phyloP scores from a whole-genome alignment of 2,888 invertebrate genomes.

The Zele albiditarsus region DNA sequence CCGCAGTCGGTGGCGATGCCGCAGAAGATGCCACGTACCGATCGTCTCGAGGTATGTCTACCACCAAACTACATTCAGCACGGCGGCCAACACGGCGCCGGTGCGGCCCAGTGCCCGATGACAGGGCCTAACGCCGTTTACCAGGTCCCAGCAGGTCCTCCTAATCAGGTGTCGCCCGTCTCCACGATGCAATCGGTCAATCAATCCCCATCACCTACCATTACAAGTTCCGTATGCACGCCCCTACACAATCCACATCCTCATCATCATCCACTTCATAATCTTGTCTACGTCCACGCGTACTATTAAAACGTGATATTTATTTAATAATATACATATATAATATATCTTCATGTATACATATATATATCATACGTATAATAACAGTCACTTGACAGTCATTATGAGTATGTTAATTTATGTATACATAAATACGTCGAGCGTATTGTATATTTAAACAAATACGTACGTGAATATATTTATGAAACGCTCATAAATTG shows the following conservation, averaged over 20 bases:
- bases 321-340: conserved; percentile 21
- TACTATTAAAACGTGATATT: conserved; percentile 62
- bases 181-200: conserved; percentile 72
- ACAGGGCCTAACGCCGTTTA: conserved; percentile 61
- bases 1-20: conserved; percentile 90
- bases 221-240: conserved; percentile 64
- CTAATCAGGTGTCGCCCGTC: conserved; percentile 71
- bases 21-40: conserved; percentile 95
- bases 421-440: conserved; percentile 1
- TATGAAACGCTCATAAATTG: neutral
- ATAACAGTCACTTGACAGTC: conserved; percentile 1
- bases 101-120: conserved; percentile 69
- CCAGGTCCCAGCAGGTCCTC: conserved; percentile 69
- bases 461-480: neutral
- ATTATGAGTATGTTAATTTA: conserved; percentile 4
- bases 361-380: neutral
- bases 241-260: conserved; percentile 66
- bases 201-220: conserved; percentile 69
- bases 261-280: conserved; percentile 69
- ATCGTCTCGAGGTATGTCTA: conserved; percentile 94
- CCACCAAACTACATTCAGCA: conserved; percentile 70
- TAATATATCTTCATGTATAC: conserved; percentile 10
- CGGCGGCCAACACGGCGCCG: conserved; percentile 67
- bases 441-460: neutral
- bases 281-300: conserved; percentile 71